Base-by-base conservation (phyloP, 2,888 invertebrate genomes). In the Antitype chi region DNA sequence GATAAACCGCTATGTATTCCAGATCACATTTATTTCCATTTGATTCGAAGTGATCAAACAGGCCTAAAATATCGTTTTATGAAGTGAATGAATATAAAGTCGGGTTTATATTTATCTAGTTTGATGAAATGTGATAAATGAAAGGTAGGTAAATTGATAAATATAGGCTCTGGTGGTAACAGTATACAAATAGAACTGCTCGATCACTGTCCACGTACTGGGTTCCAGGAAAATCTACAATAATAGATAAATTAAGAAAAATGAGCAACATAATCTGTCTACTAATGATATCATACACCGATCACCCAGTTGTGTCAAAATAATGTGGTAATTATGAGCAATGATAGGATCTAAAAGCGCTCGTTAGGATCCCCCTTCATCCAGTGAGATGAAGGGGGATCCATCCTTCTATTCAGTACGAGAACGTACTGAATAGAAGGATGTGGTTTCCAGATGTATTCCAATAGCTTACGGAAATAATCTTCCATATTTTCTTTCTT, bases 1-100 rank as follows among this genome's bases (percentile, higher is more conserved):
- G 88, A 90, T 87, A 79, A 80, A 74, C 78, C 77, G 72, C 85
- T 88, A 89, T 86, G 87, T 89, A 91, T 91, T 89, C 85, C 78
- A 62, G 83, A 87, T 87, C 87, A 89, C 87, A 82, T 88, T 84
- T 78, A 73, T 81, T 86, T 82, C 71, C 74, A 82, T 89, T 88
- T 87, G 74, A 84, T 86, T 85, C 69, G 70, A 62, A 83, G 68
- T 86, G 79, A 80, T 86, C 85, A 87, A 85, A 66, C 59, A 62
- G n/a, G 57, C 47, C 38, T 63, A 70, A 77, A 76, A 57, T 43
- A 32, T 55, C 53, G n/a, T 32, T 43, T 62, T 57, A 38, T 68
- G 8, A 73, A 62, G 28, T 43, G 32, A 2, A 68, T 11, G 23
- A 49, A 38, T 67, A 57, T 49, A 28, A 23, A 60, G 9, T 2